Percentiles rank a stretch among this genome's conserved stretches.
These are phyloP conservation scores for Calvadosia cruxmelitensis DNA, from an alignment of 30 jellyfish, hydroid and myxozoan genomes.

Conservation along the genomic window DNA sequence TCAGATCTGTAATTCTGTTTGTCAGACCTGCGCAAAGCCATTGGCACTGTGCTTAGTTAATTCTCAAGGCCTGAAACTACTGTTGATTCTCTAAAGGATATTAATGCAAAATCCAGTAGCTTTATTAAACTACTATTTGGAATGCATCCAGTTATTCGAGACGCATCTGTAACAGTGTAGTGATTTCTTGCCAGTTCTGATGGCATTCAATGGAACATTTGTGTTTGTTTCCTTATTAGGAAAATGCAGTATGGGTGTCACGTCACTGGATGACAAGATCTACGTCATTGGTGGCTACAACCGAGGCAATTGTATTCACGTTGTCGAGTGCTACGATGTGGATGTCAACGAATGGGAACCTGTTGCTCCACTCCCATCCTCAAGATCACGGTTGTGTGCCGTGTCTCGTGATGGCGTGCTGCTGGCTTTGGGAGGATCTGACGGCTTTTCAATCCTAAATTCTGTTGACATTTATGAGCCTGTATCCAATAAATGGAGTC, in stretches of 20 bases:
- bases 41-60: too few relatives aligned
- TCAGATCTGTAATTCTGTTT: too few relatives aligned
- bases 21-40: too few relatives aligned
- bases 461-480: slow-evolving; percentile 46
- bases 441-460: slow-evolving; percentile 38
- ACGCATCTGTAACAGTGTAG: too few relatives aligned
- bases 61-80: too few relatives aligned
- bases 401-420: slow-evolving; percentile 22
- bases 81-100: too few relatives aligned
- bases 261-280: slow-evolving; percentile 26
- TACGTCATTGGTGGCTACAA: slow-evolving; percentile 63
- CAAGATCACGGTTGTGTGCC: slow-evolving; percentile 51
- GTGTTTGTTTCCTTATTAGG: slow-evolving; percentile 17
- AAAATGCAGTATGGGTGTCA: slow-evolving; percentile 61
- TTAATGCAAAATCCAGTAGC: too few relatives aligned
- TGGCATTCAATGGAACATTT: too few relatives aligned
- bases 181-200: too few relatives aligned
- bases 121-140: too few relatives aligned
- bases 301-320: slow-evolving; percentile 54
- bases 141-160: too few relatives aligned
- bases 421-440: slow-evolving; percentile 57
- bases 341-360: slow-evolving; percentile 59
- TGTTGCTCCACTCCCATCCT: slow-evolving; percentile 17
- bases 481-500: slow-evolving; percentile 17
- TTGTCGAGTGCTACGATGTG: slow-evolving; percentile 50